Evolutionary conservation across 2,888 invertebrate genomes (phyloP), one percentile per base, ranked within the genome.

Genomic region (Drosophila anomalipes): DNA sequence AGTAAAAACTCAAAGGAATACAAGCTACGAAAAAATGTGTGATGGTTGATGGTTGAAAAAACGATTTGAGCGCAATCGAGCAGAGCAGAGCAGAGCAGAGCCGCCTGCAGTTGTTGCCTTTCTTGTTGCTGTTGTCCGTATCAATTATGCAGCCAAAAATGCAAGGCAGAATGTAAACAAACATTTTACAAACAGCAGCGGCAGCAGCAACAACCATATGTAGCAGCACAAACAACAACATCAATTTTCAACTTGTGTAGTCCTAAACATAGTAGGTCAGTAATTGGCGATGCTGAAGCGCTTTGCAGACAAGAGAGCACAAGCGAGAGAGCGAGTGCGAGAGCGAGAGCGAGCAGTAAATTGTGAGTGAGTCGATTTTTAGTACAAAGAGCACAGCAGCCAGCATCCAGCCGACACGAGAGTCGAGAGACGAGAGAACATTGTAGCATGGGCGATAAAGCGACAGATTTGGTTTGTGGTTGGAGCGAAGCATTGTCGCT

Each of bases 161-260:
- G 88, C 79, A 77, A 74, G 81, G 80, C 86, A 75, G 68, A 86
- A 86, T 71, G 84, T 86, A 86, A 86, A 86, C 89, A 89, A 86
- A 88, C 81, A 83, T 78, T 81, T 75, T 65, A 77, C 70, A 70
- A 79, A 79, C 59, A 75, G 32, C 66, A 77, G 37, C 57, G 35
- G 22, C 51, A 57, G 35, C 61, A 56, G 41, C 59, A 53, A 28
- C 53, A 68, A 53, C 68, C 32, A 51, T 39, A 30, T 39, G 28
- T 7, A 56, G 41, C 41, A 74, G 37, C 70, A 57, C 47, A 26
- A 47, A 22, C 32, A 62, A 37, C 52, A 62, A 63, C 62, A 70
- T 33, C 70, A 68, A 49, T 63, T 73, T 74, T 72, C 75, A 66
- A 67, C 73, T 80, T 81, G 67, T 60, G 47, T 67, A 67, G 69